Conservation (phyloP, 2,888 invertebrate species). For the Hypolimnas misippus region DNA sequence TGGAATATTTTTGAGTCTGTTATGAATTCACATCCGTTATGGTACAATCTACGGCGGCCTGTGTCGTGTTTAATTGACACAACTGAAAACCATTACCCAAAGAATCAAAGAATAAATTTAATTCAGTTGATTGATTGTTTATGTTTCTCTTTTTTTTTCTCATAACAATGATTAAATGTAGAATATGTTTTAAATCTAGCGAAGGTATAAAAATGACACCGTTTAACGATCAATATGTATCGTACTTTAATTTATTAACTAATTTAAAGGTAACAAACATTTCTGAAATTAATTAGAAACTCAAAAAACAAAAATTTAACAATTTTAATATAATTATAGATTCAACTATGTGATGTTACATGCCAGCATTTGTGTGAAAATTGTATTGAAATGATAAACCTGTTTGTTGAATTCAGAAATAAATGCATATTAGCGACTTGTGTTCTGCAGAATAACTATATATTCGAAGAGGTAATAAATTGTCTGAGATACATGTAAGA, state of each 20-base stretch:
- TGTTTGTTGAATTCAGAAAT: conserved; percentile 58
- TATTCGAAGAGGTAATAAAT: conserved; percentile 37
- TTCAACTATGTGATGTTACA: conserved; percentile 53
- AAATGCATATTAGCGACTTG: conserved; percentile 57
- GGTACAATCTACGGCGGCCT: no score
- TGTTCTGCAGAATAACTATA: conserved; percentile 46
- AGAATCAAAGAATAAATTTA: no score
- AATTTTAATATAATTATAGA: conserved; percentile 48
- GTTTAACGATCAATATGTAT: conserved; percentile 54
- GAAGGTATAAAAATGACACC: conserved; percentile 44
- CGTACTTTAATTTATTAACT: conserved; percentile 63
- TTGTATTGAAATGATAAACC: conserved; percentile 53
- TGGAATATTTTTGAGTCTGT: no score
- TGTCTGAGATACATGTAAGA: background rate
- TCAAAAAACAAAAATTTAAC: background rate
- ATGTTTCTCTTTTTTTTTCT: background rate
- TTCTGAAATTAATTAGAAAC: background rate
- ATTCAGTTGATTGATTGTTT: no score
- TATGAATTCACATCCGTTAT: no score
- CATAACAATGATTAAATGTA: conserved; percentile 58
- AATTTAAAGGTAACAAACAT: conserved; percentile 64
- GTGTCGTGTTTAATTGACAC: no score
- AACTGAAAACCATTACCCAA: no score
- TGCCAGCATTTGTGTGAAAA: conserved; percentile 57
- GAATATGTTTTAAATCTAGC: conserved; percentile 60